Evolutionary conservation across 2,888 invertebrate species (phyloP).

Genomic region (Erannis defoliaria): DNA sequence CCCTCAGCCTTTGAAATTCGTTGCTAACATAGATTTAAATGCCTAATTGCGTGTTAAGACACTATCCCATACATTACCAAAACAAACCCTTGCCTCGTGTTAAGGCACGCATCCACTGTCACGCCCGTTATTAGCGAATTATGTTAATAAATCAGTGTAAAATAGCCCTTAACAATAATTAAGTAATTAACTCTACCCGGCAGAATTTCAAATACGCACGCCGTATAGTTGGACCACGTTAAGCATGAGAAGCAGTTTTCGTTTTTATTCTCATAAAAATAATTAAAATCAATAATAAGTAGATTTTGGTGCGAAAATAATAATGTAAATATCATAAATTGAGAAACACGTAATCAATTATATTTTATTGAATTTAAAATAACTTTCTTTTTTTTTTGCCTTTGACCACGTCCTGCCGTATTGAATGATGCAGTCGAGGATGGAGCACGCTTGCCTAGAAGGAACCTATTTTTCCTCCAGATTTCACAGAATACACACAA

Average conservation of each 20-base stretch:
- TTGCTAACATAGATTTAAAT: slow-evolving; percentile 7
- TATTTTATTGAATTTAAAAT: neutral
- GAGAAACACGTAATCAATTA: too few species aligned
- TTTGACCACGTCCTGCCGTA: too few species aligned
- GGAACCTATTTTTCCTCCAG: too few species aligned
- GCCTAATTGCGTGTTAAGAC: slow-evolving; percentile 18
- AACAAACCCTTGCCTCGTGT: slow-evolving; percentile 36
- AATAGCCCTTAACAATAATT: slow-evolving; percentile 74
- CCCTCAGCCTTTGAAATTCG: neutral
- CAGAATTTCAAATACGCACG: slow-evolving; percentile 57
- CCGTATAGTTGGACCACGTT: slow-evolving; percentile 21
- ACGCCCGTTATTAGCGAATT: slow-evolving; percentile 71
- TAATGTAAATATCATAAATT: too few species aligned
- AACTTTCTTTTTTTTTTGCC: neutral
- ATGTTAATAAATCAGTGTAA: slow-evolving; percentile 74
- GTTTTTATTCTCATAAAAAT: too few species aligned
- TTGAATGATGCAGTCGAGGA: too few species aligned
- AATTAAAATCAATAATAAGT: too few species aligned
- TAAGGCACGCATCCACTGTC: slow-evolving; percentile 53
- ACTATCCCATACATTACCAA: slow-evolving; percentile 30
- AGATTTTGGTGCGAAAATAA: neutral
- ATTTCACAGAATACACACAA: too few species aligned
- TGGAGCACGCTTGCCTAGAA: too few species aligned
- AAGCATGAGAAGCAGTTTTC: neutral
- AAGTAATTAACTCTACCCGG: slow-evolving; percentile 75